These are phyloP conservation scores for Zeugodacus cucurbitae DNA, from an alignment of 1,140 invertebrate species.

Conservation along the genomic window DNA sequence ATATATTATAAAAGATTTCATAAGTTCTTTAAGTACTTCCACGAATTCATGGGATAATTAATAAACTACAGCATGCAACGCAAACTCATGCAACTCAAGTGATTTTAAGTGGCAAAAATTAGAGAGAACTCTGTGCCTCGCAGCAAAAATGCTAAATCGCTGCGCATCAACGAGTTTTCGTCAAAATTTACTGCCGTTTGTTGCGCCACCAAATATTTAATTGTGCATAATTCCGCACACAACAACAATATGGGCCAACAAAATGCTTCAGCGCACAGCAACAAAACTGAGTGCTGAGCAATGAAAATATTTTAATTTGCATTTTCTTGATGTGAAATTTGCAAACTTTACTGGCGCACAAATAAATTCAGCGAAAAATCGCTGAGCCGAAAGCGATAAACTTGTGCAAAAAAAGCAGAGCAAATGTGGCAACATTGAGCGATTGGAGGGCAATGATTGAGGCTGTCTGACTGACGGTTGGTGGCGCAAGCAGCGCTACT, in stretches of 20 bases:
- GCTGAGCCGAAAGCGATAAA: slow-evolving; percentile 4
- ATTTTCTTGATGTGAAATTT: slow-evolving; percentile 36
- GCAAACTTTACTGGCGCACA: background rate
- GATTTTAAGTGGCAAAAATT: too few relatives aligned
- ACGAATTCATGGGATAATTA: too few relatives aligned
- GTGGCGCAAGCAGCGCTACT: background rate
- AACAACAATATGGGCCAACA: background rate
- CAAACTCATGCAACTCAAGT: too few relatives aligned
- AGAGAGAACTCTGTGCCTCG: too few relatives aligned
- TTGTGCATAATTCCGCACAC: slow-evolving; percentile 22
- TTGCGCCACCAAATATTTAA: slow-evolving; percentile 10
- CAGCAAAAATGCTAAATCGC: background rate
- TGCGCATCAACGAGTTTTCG: background rate
- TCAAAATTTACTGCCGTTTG: background rate
- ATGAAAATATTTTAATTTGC: slow-evolving; percentile 36
- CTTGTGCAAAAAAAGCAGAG: background rate
- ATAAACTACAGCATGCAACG: too few relatives aligned
- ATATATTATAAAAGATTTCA: too few relatives aligned
- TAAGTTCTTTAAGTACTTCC: too few relatives aligned
- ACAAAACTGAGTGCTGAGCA: background rate
- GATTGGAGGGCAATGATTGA: background rate
- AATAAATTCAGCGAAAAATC: slow-evolving; percentile 31
- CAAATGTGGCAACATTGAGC: background rate
- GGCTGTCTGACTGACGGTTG: background rate
- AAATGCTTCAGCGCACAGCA: background rate